Base-by-base conservation (phyloP, 2,797 vertebrate genomes). In the Hipposideros larvatus region DNA sequence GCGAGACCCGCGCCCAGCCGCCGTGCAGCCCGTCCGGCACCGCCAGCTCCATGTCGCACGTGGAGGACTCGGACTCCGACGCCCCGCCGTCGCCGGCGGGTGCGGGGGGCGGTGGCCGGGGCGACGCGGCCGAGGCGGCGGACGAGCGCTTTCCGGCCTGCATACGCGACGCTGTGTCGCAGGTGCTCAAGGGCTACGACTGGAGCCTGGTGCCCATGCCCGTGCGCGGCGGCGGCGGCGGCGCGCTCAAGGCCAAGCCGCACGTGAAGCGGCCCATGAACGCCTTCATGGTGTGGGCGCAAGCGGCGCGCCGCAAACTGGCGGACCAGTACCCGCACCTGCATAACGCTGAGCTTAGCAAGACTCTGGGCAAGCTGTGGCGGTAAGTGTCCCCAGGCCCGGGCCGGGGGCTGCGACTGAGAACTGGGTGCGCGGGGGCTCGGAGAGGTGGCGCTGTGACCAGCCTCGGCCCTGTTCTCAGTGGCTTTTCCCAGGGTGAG, bases 171-270 rank as follows among this genome's bases (percentile, higher is more conserved):
- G 99, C 99, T 1, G 99, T 99, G 85, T 99, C 99, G 87, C 99
- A 99, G 98, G 99, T 99, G 96, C 99, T 99, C 37, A 99, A 99
- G 97, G 99, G 99, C 84, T 99, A 99, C 97, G 99, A 99, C 98
- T 99, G 99, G 99, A 99, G 99, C 96, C 96, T 99, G 97, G 99
- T 99, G 92, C 99, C 99, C 18, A 99, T 99, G 99, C 99, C 99
- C 0, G 99, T 99, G 92, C 98, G 99, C 18, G 99, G 99, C 24
- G 99, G 98, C 96, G 99, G 99, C 90, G 97, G 97, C 48, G 97
- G 97, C 73, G 89, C 97, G 11, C 98, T 99, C 87, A 99, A 99
- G 97, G 99, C 98, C 96, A 99, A 99, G 93, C 99, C 99, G n/a
- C 99, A 99, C 1, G 99, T 99, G 66, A 99, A 99, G 99, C 99